Percentiles rank a stretch among this genome's conserved stretches.
Conservation (phyloP, 2,888 invertebrate genomes). For the Digitonthophagus gazella region DNA sequence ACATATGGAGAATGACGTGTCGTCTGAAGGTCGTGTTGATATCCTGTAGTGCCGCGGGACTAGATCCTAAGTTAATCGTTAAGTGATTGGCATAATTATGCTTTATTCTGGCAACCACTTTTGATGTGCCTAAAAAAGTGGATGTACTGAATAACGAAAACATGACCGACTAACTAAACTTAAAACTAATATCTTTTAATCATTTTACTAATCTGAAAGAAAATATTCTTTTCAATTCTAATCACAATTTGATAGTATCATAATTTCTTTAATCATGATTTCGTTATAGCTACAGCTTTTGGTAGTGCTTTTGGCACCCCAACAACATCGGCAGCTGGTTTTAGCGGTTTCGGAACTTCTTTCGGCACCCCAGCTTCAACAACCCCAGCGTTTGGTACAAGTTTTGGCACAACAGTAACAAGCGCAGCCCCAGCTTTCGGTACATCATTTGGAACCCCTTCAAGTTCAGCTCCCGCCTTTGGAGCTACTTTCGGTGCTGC, state of each 20-base stretch:
- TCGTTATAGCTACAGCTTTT: constrained; percentile 49
- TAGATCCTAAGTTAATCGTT: too few species aligned
- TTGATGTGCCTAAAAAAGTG: too few species aligned
- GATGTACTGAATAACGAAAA: too few species aligned
- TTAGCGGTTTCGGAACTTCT: constrained; percentile 54
- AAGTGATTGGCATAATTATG: too few species aligned
- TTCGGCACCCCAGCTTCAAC: constrained; percentile 35
- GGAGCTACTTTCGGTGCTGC: constrained; percentile 52
- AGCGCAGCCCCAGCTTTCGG: constrained; percentile 24
- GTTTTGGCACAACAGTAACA: constrained; percentile 32
- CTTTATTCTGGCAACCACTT: too few species aligned
- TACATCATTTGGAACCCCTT: constrained; percentile 50
- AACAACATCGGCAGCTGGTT: constrained; percentile 52
- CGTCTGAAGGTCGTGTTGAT: too few species aligned
- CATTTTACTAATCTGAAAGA: too few species aligned
- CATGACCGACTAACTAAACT: too few species aligned
- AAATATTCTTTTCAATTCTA: too few species aligned
- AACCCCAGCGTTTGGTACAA: constrained; percentile 38
- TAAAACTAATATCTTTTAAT: too few species aligned
- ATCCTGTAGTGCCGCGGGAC: too few species aligned
- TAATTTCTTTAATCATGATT: background rate
- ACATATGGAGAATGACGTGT: too few species aligned
- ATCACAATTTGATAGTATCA: background rate
- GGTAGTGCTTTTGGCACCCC: constrained; percentile 49
- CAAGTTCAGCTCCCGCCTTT: constrained; percentile 48